Base-by-base conservation (phyloP, 2,888 invertebrate species). In the Gandaritis pyraliata region DNA sequence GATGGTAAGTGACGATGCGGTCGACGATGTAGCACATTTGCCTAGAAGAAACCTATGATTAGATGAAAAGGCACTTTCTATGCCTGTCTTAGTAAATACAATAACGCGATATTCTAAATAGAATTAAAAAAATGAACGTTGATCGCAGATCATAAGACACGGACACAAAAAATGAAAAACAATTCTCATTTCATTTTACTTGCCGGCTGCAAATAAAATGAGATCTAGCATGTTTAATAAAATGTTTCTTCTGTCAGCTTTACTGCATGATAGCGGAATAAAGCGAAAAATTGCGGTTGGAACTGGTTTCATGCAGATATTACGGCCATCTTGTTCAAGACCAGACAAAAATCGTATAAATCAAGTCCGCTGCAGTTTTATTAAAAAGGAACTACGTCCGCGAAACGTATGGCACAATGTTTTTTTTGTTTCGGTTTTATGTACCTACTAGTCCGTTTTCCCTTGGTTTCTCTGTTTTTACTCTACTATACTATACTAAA, bases 261-360 rank as follows among this genome's bases (percentile, higher is more conserved):
- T 66, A 75, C 41, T 76, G 79, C 79, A 78, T 79, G 80, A 82
- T 75, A 78, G 76, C 60, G 61, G 62, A 73, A 78, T 81, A 80
- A 78, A 77, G 80, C 76, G 78, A 78, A 81, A 85, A 83, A 85
- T 82, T 81, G 84, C 77, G 75, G 77, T 78, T 73, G 70, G 68
- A 77, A 69, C 74, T 71, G 74, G 77, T 79, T 77, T 69, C 74
- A 81, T 81, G 81, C 83, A 83, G 83, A 86, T 86, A 87, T 86
- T 85, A 82, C 81, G 71, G 73, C 65, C 84, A 84, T 85, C 85
- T 83, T 85, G 86, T 82, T 80, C 77, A 75, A n/a, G 71, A 75
- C 80, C 79, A 81, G 82, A 85, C 83, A 82, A 83, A 85, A 85
- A 77, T 84, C 77, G 79, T 78, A 85, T 86, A 85, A 86, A 85